Base-by-base conservation (phyloP, 2,113 vertebrate genomes). In the Phoenicopterus ruber region DNA sequence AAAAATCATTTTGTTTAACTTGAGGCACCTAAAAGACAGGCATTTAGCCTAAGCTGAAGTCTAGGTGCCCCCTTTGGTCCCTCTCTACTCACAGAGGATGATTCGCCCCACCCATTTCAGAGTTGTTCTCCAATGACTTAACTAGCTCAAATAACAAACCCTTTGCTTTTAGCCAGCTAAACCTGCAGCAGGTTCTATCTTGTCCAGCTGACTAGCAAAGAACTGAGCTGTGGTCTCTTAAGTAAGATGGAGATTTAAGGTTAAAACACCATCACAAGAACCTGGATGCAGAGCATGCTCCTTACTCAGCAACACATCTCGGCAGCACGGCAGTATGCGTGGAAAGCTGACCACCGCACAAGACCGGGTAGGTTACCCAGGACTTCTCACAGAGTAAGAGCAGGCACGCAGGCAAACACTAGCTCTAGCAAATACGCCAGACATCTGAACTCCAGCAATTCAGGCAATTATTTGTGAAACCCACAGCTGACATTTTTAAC, bases 251-350 rank as follows among this genome's bases (percentile, higher is more conserved):
- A 86, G 34, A 62, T 2, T 0, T n/a, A 62, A 69, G 21, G 24
- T 73, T 78, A 46, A 57, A 73, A 36, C 11, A 71, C 6, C 18
- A 15, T 22, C 59, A 34, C 8, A 80, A 49, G 67, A 50, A 63
- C 10, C 13, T 44, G 62, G 54, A 10, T 36, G 25, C 19, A 49
- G 72, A 67, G 29, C 32, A 71, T 0, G 0, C 34, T 86, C 38
- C 28, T 55, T 42, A 19, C 17, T 2, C 77, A 29, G 73, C 44
- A 26, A 19, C 29, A 10, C n/a, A 36, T 14, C 66, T 62, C 31
- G 3, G 38, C 9, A 7, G 59, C 22, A 11, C 3, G 11, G 28
- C 46, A 67, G n/a, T 11, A 72, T 2, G 0, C 0, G 0, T 11
- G 21, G 66, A 69, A 81, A 66, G 57, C 42, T 62, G 57, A 50